Percentiles rank a stretch among this genome's conserved stretches.
Conservation (phyloP, 2,113 vertebrate genomes). For the Dipodomys spectabilis region DNA sequence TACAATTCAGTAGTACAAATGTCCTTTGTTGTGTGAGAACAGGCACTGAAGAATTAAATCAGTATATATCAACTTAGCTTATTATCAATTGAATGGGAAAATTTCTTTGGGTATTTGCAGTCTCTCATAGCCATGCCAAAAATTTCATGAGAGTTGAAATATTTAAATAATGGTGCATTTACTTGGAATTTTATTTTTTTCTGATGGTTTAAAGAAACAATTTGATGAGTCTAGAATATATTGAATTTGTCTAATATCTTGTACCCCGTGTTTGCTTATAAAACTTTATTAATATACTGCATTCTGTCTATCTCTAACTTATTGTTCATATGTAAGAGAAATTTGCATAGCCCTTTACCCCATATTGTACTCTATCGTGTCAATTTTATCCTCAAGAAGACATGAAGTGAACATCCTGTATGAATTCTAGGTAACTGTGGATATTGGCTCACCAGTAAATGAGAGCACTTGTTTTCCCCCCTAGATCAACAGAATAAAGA, state of each 20-base stretch:
- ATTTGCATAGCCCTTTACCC: background rate
- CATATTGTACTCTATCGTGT: background rate
- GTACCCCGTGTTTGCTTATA: background rate
- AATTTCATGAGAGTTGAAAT: slow-evolving; percentile 55
- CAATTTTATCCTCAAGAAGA: background rate
- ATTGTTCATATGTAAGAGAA: background rate
- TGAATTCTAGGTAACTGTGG: background rate
- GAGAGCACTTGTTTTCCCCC: background rate
- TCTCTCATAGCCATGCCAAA: background rate
- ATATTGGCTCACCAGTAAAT: background rate
- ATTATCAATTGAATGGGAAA: slow-evolving; percentile 58
- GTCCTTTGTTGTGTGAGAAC: slow-evolving; percentile 60
- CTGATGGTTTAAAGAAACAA: slow-evolving; percentile 7
- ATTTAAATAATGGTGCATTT: slow-evolving; percentile 14
- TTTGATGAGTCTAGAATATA: background rate
- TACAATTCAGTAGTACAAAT: slow-evolving; percentile 67
- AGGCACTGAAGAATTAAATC: slow-evolving; percentile 59
- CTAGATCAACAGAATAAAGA: background rate
- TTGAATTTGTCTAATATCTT: background rate
- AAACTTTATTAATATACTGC: background rate
- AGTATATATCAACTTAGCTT: slow-evolving; percentile 58
- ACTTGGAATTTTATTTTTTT: slow-evolving; percentile 53
- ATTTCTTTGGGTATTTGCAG: slow-evolving; percentile 44
- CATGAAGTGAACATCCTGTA: background rate
- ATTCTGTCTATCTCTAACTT: background rate